Percentiles rank a stretch among this genome's conserved stretches.
phyloP scores from a whole-genome alignment of 2,888 invertebrate species.

The Furcula furcula region DNA sequence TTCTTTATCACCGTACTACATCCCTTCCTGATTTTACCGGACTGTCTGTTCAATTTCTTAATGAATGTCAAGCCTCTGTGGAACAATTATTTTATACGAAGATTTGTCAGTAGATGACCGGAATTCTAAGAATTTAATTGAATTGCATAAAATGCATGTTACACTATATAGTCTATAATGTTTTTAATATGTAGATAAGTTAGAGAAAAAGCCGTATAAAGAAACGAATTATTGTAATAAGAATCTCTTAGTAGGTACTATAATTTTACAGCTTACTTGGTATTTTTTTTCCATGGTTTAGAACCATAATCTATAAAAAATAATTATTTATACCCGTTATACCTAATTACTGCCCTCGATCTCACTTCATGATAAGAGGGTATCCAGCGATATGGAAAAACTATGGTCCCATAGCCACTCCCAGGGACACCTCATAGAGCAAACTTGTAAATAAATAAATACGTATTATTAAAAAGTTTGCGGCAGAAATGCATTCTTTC shows the following conservation, averaged over 20 bases:
- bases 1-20: slow-evolving; percentile 25
- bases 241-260: neutral
- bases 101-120: slow-evolving; percentile 63
- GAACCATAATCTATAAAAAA: too few species aligned
- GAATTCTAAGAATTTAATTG: slow-evolving; percentile 24
- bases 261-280: neutral
- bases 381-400: too few species aligned
- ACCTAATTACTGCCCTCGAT: too few species aligned
- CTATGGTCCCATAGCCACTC: too few species aligned
- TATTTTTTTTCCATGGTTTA: too few species aligned
- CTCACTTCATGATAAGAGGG: too few species aligned
- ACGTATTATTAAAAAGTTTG: neutral
- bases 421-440: too few species aligned
- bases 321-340: too few species aligned
- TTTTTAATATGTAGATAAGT: slow-evolving; percentile 23
- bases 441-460: neutral
- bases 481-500: neutral
- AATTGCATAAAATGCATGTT: slow-evolving; percentile 40
- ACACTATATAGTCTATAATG: slow-evolving; percentile 26
- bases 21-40: slow-evolving; percentile 29
- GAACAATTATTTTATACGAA: slow-evolving; percentile 38
- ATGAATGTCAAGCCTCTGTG: slow-evolving; percentile 28
- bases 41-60: slow-evolving; percentile 27
- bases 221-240: slow-evolving; percentile 66
- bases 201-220: slow-evolving; percentile 47